Evolutionary conservation across 2,113 vertebrate species (phyloP).

Genomic region (Psammodynastes pulverulentus): DNA sequence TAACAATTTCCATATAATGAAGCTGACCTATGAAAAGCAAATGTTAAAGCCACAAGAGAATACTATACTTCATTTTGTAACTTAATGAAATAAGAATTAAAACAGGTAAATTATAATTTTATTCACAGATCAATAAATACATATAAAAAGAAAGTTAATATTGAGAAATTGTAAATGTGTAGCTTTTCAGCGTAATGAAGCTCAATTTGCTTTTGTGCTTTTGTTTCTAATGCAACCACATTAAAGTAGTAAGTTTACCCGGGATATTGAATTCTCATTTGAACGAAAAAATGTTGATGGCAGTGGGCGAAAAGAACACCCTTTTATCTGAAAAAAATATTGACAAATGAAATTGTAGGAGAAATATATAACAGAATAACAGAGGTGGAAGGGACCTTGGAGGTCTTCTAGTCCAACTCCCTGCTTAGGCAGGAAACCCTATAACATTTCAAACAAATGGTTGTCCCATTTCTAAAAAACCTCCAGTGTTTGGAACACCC

Average conservation of each 20-base stretch:
- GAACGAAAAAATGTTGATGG: background rate
- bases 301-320: background rate
- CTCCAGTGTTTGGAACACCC: too few relatives aligned
- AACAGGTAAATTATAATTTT: conserved; percentile 28
- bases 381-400: too few relatives aligned
- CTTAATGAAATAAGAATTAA: conserved; percentile 36
- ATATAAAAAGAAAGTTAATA: conserved; percentile 1
- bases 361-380: background rate
- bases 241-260: background rate
- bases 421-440: too few relatives aligned
- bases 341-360: background rate
- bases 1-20: background rate
- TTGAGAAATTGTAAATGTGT: background rate
- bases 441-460: too few relatives aligned
- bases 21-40: background rate
- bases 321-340: background rate
- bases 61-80: background rate
- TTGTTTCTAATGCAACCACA: background rate
- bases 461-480: too few relatives aligned
- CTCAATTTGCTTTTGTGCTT: background rate
- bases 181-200: conserved; percentile 9
- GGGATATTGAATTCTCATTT: background rate
- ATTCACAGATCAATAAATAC: conserved; percentile 34
- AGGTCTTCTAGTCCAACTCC: too few relatives aligned
- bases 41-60: background rate